Base-by-base conservation (phyloP, 2,888 invertebrate species). In the Chymomyza caudatula region DNA sequence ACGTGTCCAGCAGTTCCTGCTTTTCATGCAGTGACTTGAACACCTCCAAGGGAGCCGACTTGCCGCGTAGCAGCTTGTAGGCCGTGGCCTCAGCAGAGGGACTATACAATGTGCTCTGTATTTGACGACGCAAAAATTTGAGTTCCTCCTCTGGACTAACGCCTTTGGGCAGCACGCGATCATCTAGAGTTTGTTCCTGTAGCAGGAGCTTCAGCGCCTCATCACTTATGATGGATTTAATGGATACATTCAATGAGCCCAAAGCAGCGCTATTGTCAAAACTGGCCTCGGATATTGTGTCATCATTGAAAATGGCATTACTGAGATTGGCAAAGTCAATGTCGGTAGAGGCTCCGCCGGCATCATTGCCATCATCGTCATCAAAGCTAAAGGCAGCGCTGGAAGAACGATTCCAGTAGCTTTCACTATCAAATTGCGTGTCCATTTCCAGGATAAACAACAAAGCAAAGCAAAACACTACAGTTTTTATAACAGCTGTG, bases 331-430 rank as follows among this genome's bases (percentile, higher is more conserved):
- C 6, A 13, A 29, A 37, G 11, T 37, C 29, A 37, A 37, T 3
- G 8, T 51, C 51, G 1, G 19, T 20, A 8, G 15, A 17, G 44
- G 44, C 17, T 6, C 44, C 17, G 22, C 20, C 51, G 0, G 22
- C 11, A 19, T 72, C 77, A 15, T 61, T 55, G 78, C 95, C 94
- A 77, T 94, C 95, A 68, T 95, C 95, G 75, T 96, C 96, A 77
- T 96, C 96, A 87, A 96, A 96, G 88, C 92, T 94, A 77, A 96
- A 95, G 0, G 94, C 94, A 73, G 93, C 93, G 1, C 93, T 93
- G 66, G 94, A 93, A 13, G 94, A 94, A 78, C 93, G 93, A 87
- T 95, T 94, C 96, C 96, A 96, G 90, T 94, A 96, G 78, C 94
- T 95, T 67, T 94, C 94, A 57, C 94, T 93, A 68, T 94, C 93